These are phyloP conservation scores for Colletes latitarsis DNA, from an alignment of 1,140 invertebrate genomes.

Conservation along the genomic window DNA sequence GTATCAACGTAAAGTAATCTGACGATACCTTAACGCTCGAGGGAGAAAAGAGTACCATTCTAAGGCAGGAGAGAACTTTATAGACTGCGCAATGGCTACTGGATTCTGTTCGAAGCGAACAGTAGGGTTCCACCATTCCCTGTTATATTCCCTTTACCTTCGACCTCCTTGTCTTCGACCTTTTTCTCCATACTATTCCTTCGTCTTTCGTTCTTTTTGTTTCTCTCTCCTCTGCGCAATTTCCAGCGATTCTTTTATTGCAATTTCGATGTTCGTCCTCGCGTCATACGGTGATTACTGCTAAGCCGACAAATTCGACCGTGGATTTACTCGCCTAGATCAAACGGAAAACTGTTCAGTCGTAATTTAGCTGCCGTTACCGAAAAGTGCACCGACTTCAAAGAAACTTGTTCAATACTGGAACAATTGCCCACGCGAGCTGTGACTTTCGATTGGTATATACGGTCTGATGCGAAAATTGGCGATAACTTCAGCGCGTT, in stretches of 20 bases:
- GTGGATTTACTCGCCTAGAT: constrained; percentile 29
- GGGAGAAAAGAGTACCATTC: constrained; percentile 61
- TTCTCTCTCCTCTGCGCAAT: constrained; percentile 51
- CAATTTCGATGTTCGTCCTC: constrained; percentile 46
- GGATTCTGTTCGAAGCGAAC: constrained; percentile 60
- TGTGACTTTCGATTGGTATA: too few relatives aligned
- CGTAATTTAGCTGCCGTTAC: neutral
- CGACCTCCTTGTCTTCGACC: neutral
- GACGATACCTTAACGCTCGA: constrained; percentile 60
- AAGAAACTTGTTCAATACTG: neutral
- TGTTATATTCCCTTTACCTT: constrained; percentile 47
- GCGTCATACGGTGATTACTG: constrained; percentile 58
- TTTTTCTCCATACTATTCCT: constrained; percentile 33
- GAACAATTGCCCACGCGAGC: too few relatives aligned
- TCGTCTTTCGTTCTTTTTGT: neutral
- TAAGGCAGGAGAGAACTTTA: constrained; percentile 66
- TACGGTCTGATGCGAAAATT: too few relatives aligned
- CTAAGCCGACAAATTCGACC: constrained; percentile 43
- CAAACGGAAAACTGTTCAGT: constrained; percentile 11
- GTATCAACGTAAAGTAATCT: too few relatives aligned
- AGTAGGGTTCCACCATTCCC: constrained; percentile 45
- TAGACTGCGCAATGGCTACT: constrained; percentile 69
- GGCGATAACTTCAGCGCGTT: too few relatives aligned
- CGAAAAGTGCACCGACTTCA: neutral
- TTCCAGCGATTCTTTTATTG: constrained; percentile 60